phyloP scores from a whole-genome alignment of 2,797 vertebrate species.

The Parotocinclus haroldoi region DNA sequence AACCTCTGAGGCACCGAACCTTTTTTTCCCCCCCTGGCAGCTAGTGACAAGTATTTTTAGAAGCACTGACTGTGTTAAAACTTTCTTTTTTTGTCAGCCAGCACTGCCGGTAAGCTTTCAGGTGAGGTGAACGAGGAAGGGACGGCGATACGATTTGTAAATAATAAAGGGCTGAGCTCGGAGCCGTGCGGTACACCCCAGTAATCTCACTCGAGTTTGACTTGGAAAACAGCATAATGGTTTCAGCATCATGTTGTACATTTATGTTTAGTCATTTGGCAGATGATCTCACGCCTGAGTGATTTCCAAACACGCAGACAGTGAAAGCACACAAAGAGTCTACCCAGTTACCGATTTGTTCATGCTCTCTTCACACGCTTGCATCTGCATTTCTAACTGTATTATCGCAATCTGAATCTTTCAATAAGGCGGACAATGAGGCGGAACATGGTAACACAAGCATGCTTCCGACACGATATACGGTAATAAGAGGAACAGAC shows the following conservation, averaged over 20 bases:
- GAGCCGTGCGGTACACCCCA: slow-evolving; percentile 28
- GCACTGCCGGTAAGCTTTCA: not conserved
- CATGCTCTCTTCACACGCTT: no score
- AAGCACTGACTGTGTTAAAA: not conserved
- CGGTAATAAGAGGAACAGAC: no score
- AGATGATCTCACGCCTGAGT: no score
- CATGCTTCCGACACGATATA: no score
- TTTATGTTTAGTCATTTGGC: not conserved
- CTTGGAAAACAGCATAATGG: slow-evolving; percentile 21
- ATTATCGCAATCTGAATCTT: no score
- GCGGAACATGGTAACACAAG: no score
- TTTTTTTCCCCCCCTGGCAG: no score
- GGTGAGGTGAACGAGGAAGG: not conserved
- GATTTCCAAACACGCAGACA: not conserved
- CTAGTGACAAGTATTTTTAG: not conserved
- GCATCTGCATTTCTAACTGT: no score
- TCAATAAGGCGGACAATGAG: no score
- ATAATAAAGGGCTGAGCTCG: not conserved
- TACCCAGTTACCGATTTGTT: no score
- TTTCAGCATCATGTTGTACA: not conserved
- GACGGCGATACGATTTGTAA: slow-evolving; percentile 25
- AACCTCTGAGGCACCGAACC: no score
- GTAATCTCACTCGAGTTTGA: slow-evolving; percentile 12
- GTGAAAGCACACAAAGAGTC: not conserved
- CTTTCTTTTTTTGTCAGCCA: not conserved